Conservation (phyloP, 2,888 invertebrate species). For the Trissolcus japonicus region DNA sequence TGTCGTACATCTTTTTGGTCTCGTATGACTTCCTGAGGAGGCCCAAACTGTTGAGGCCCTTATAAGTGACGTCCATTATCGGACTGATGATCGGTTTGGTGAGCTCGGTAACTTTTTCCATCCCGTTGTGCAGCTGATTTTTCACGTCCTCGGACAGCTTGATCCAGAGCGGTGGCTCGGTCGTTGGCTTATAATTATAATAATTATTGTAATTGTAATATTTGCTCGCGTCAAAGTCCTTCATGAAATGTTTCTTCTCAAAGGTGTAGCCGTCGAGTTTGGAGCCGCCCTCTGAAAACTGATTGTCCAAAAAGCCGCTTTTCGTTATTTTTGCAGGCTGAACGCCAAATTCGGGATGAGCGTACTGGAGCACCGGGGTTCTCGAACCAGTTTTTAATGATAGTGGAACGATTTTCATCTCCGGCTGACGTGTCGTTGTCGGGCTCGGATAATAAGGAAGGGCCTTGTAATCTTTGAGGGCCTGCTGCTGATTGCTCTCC, state of each 20-base stretch:
- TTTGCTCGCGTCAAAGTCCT: slow-evolving; percentile 69
- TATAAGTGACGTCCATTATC: slow-evolving; percentile 85
- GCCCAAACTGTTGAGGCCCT: slow-evolving; percentile 87
- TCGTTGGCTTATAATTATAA: slow-evolving; percentile 80
- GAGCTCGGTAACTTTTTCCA: slow-evolving; percentile 34
- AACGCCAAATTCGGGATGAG: slow-evolving; percentile 87
- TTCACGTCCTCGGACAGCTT: slow-evolving; percentile 85
- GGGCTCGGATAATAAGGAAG: slow-evolving; percentile 9
- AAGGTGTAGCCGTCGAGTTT: slow-evolving; percentile 62
- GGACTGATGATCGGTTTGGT: slow-evolving; percentile 82
- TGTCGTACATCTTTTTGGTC: slow-evolving; percentile 82
- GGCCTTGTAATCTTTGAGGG: slow-evolving; percentile 14
- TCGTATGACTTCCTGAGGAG: slow-evolving; percentile 77
- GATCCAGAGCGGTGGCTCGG: slow-evolving; percentile 83
- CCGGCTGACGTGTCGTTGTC: slow-evolving; percentile 65
- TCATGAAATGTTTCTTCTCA: slow-evolving; percentile 70
- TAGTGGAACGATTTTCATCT: slow-evolving; percentile 79
- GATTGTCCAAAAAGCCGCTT: slow-evolving; percentile 67
- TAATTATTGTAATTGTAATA: slow-evolving; percentile 72
- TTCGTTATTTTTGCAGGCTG: slow-evolving; percentile 82
- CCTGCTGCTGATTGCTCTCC: slow-evolving; percentile 2
- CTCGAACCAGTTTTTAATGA: slow-evolving; percentile 84
- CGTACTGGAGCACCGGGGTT: slow-evolving; percentile 86
- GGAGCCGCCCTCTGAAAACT: slow-evolving; percentile 42
- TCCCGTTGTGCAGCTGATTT: slow-evolving; percentile 83